phyloP scores from a whole-genome alignment of 2,797 vertebrate genomes.

The Sandelia bainsii region DNA sequence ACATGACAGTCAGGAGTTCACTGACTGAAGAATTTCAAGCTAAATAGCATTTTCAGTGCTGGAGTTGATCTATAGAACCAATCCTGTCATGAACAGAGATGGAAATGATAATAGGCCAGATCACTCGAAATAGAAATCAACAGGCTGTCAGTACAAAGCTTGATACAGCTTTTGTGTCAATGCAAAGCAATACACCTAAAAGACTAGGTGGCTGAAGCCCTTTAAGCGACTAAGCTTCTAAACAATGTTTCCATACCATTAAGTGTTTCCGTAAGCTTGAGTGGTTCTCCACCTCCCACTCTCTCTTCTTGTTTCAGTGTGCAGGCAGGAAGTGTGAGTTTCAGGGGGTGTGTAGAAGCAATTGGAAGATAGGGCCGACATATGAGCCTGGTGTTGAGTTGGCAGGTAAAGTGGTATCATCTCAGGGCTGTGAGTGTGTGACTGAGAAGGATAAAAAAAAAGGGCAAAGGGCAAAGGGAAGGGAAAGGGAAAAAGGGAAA shows the following conservation, averaged over 20 bases:
- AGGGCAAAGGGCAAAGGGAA: too few relatives aligned
- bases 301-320: slow-evolving; percentile 21
- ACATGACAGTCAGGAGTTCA: slow-evolving; percentile 26
- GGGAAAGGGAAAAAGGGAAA: slow-evolving; percentile 4
- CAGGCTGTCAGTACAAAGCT: neutral
- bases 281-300: slow-evolving; percentile 40
- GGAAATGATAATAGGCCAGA: slow-evolving; percentile 10
- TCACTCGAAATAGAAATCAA: slow-evolving; percentile 20
- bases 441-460: neutral
- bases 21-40: slow-evolving; percentile 3
- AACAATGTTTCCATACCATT: slow-evolving; percentile 58
- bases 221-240: slow-evolving; percentile 32
- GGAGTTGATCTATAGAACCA: slow-evolving; percentile 12
- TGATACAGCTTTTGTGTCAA: neutral
- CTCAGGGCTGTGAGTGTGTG: slow-evolving; percentile 8
- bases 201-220: neutral
- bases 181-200: neutral
- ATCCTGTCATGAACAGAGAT: slow-evolving; percentile 22
- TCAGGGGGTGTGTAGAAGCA: slow-evolving; percentile 20
- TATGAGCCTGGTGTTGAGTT: slow-evolving; percentile 48
- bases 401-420: slow-evolving; percentile 32
- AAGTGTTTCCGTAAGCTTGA: slow-evolving; percentile 51
- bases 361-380: slow-evolving; percentile 27
- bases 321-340: slow-evolving; percentile 28
- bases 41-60: slow-evolving; percentile 1